Evolutionary conservation across 2,113 vertebrate genomes (phyloP), one percentile per base, ranked within the genome.

Genomic region (Psephotus haematonotus): DNA sequence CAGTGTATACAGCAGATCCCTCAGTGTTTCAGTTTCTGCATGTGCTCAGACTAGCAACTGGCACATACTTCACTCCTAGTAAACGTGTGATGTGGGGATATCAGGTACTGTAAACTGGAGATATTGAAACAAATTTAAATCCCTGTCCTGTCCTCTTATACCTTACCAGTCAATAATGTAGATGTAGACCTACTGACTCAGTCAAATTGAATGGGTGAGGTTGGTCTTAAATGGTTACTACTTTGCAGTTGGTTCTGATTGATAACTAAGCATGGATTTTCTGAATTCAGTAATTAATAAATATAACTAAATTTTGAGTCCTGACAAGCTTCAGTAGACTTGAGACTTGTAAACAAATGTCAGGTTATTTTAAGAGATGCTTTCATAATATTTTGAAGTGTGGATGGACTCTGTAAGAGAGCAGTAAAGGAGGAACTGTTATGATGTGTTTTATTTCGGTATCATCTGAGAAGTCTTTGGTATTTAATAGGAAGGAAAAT

Each of bases 131-230:
- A 52, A 57, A 41, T 52, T 7, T 35, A 39, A 27, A 6, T 6
- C 37, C 22, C 13, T 68, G n/a, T 62, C 6, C 57, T 82, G 70
- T 43, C 37, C 31, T 41, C 9, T n/a, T 11, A n/a, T 22, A 0
- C 1, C 2, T 76, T 79, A 24, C 57, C 43, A 15, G 22, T 31
- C 60, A 50, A 0, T 7, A 11, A 57, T 4, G 6, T 11, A 11
- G 24, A 9, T 55, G 28, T 17, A 18, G 13, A 16, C 33, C 64
- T 83, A 4, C 12, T 84, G 8, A 2, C n/a, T 65, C 25, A 23
- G 37, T 25, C 10, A 28, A 1, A 17, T 46, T 9, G 10, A n/a
- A 3, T 10, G 57, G 12, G 1, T 70, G 59, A 72, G 25, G 44
- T 67, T 92, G 59, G 8, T 4, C 27, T 53, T 47, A 24, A 70